These are phyloP conservation scores for Pollimyrus isidori DNA, from an alignment of 2,113 vertebrate species.

Conservation along the genomic window DNA sequence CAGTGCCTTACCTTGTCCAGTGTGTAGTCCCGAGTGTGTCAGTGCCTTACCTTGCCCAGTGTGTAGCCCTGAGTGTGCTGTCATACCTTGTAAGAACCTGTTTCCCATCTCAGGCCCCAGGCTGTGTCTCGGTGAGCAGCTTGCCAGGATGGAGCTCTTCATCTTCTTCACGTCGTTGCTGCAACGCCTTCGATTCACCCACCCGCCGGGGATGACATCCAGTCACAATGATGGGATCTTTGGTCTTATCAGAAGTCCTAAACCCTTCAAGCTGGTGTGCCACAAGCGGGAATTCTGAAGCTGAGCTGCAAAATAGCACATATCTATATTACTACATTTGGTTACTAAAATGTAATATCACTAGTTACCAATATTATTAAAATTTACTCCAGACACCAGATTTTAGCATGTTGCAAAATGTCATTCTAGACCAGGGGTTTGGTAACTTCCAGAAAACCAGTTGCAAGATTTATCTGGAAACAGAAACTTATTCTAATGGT, in stretches of 20 bases:
- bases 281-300: constrained; percentile 1
- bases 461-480: background rate
- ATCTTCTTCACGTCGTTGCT: constrained; percentile 59
- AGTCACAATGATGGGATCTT: constrained; percentile 25
- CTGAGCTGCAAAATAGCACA: background rate
- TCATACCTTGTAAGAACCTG: background rate
- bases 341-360: background rate
- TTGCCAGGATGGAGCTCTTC: constrained; percentile 61
- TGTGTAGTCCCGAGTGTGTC: no score
- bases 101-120: constrained; percentile 49
- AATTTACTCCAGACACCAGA: no score
- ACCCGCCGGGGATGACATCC: background rate
- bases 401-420: background rate
- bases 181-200: constrained; percentile 59
- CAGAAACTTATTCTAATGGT: background rate
- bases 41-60: no score
- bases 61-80: no score
- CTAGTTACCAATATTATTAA: background rate
- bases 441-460: no score
- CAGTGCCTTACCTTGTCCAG: no score
- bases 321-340: background rate
- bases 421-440: background rate
- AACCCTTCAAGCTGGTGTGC: constrained; percentile 20
- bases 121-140: constrained; percentile 53
- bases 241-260: constrained; percentile 15